phyloP scores from a whole-genome alignment of 1,140 invertebrate species.

The Sitodiplosis mosellana region DNA sequence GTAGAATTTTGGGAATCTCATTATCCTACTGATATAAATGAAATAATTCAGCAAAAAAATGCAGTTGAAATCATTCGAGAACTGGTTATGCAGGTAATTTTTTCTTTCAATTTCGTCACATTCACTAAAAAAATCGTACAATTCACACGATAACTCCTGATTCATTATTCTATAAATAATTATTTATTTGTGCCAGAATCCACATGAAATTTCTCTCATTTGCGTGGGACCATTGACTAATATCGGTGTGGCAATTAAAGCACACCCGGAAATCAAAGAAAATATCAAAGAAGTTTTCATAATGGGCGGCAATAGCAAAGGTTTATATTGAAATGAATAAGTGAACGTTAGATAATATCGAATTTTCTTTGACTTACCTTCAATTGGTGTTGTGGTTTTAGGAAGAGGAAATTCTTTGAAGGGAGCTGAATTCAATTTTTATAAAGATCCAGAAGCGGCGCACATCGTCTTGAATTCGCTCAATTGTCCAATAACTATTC shows the following conservation, averaged over 20 bases:
- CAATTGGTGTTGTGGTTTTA: neutral
- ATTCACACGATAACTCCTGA: no score
- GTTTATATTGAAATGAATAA: no score
- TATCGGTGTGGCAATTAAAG: conserved; percentile 46
- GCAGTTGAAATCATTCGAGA: conserved; percentile 26
- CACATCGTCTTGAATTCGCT: conserved; percentile 40
- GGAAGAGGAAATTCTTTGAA: conserved; percentile 42
- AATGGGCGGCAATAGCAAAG: conserved; percentile 59
- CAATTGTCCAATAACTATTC: conserved; percentile 34
- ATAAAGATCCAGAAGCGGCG: conserved; percentile 57
- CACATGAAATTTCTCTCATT: conserved; percentile 35
- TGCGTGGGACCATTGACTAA: conserved; percentile 60
- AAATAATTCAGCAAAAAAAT: conserved; percentile 11
- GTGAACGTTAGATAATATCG: no score
- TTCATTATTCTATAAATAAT: no score
- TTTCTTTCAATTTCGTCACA: no score
- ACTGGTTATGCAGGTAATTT: conserved; percentile 26
- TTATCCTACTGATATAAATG: no score
- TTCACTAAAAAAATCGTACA: no score
- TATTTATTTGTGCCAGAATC: conserved; percentile 1
- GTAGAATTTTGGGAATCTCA: conserved; percentile 4
- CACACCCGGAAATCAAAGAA: conserved; percentile 39
- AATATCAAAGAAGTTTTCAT: conserved; percentile 43
- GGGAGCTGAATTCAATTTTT: conserved; percentile 65
- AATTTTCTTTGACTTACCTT: no score